These are phyloP conservation scores for Melanaphis sacchari DNA, from an alignment of 1,140 invertebrate species.

Conservation along the genomic window DNA sequence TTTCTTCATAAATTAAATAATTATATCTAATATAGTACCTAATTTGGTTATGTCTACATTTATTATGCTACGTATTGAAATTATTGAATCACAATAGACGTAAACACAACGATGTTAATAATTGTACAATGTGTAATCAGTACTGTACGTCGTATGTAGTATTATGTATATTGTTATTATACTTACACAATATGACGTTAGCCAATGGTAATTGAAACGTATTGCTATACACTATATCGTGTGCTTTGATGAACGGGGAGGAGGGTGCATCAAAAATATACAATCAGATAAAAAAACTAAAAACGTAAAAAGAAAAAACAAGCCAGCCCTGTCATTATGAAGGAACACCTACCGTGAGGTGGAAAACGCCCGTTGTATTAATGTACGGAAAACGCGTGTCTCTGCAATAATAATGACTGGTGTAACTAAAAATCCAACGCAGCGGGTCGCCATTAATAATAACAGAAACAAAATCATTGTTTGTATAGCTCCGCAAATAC, in stretches of 20 bases:
- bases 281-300: constrained; percentile 22
- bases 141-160: background rate
- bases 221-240: background rate
- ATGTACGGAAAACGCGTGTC: constrained; percentile 30
- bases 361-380: constrained; percentile 28
- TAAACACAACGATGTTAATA: background rate
- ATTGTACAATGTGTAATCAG: background rate
- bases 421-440: constrained; percentile 52
- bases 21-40: no score
- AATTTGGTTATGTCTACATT: no score
- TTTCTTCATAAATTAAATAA: no score
- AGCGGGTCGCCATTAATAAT: constrained; percentile 53
- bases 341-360: constrained; percentile 49
- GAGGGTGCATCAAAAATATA: background rate
- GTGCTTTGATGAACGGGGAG: background rate
- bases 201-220: constrained; percentile 32
- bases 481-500: constrained; percentile 25
- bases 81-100: background rate
- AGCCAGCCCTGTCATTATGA: constrained; percentile 38
- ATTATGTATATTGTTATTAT: background rate
- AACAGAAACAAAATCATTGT: constrained; percentile 57
- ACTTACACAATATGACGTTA: background rate
- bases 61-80: background rate
- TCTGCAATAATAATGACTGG: constrained; percentile 51
- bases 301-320: background rate